Evolutionary conservation across 2,113 vertebrate species (phyloP), one percentile per base, ranked within the genome.

Genomic region (Thermophis baileyi): DNA sequence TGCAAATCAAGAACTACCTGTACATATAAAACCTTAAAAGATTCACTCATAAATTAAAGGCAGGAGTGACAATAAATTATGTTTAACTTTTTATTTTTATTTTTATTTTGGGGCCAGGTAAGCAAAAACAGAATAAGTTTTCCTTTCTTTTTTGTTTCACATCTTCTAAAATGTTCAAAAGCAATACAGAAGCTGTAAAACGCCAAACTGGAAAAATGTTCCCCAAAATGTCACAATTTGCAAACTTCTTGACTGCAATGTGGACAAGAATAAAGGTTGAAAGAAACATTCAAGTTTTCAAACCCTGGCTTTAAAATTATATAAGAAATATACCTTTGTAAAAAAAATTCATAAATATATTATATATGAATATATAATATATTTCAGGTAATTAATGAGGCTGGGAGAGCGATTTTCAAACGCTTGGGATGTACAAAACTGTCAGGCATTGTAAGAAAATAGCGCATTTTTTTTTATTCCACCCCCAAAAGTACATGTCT

Each of bases 261-360:
- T 93, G 93, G 97, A 46, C 25, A 53, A 49, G 25, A 44, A 44
- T 96, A 95, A 96, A 97, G 97, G 95, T 95, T 96, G 96, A 96
- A 95, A 97, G 97, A 97, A 94, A 94, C 24, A 95, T 95, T 96
- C 95, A 96, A 97, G 94, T 97, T 97, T 98, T 98, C 97, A 97
- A 97, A 54, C 97, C 97, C 69, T 74, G 69, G 69, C 69, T 81
- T 81, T 81, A 40, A 40, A 81, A 35, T 40, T 22, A 40, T 81
- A 8, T 81, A 81, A 81, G 69, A 74, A 96, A 97, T 97, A 97
- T 96, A 95, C 95, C 97, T 98, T 97, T 53, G 95, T 98, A 97
- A 98, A 97, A 98, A 98, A 98, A 22, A 97, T 97, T 98, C 98
- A 98, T 98, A 98, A 98, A 98, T 98, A 98, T 88, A 88, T 50